Percentiles rank a stretch among this genome's conserved stretches.
phyloP scores from a whole-genome alignment of 2,888 invertebrate genomes.

The Ctena decussata region DNA sequence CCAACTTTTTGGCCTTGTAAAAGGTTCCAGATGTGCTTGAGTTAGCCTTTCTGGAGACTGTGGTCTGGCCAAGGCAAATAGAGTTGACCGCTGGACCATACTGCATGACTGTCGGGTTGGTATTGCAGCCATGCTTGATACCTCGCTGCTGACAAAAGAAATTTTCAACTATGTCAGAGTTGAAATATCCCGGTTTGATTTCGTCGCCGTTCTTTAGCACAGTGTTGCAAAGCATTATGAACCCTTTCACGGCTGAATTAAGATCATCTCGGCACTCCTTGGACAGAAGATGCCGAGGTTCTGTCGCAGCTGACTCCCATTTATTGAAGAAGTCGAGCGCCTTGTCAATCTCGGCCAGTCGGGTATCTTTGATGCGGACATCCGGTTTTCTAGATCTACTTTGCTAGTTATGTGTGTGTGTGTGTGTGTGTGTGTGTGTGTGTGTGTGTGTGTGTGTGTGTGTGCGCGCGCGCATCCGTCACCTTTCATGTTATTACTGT shows the following conservation, averaged over 20 bases:
- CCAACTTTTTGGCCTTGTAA: neutral
- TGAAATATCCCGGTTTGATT: neutral
- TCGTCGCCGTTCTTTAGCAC: neutral
- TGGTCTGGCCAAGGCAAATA: slow-evolving; percentile 17
- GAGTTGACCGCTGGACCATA: slow-evolving; percentile 19
- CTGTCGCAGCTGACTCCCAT: neutral
- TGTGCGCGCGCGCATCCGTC: too few relatives aligned
- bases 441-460: too few relatives aligned
- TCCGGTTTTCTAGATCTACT: too few relatives aligned
- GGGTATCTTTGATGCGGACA: neutral
- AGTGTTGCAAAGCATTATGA: neutral
- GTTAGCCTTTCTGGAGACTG: neutral
- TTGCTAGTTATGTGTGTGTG: too few relatives aligned
- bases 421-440: too few relatives aligned
- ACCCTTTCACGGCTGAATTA: neutral
- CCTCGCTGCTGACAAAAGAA: slow-evolving; percentile 30
- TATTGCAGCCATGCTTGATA: slow-evolving; percentile 5
- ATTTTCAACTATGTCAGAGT: slow-evolving; percentile 2
- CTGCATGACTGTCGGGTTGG: slow-evolving; percentile 7
- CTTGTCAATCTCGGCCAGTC: neutral
- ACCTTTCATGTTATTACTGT: too few relatives aligned
- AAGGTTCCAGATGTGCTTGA: neutral
- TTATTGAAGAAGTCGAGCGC: neutral
- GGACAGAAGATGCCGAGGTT: neutral
- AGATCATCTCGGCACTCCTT: slow-evolving; percentile 23